A percentile compares a stretch with the other conserved stretches of the same genome.
Conservation (phyloP, 2,888 invertebrate genomes). For the Ophion obscuratus region DNA sequence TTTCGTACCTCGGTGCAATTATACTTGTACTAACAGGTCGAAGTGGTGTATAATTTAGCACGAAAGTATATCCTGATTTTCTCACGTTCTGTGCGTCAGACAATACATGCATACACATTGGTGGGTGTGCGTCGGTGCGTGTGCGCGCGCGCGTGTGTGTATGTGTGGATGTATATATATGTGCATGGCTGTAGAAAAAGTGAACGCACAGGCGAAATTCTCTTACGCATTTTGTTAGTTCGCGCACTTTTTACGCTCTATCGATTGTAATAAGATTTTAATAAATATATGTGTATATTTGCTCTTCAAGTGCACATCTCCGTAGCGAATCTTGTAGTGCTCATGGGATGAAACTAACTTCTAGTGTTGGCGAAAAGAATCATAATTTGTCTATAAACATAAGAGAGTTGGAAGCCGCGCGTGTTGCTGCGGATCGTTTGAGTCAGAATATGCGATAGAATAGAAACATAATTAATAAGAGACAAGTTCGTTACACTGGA, state of each 20-base stretch:
- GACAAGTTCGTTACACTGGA: no score
- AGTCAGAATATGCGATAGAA: no score
- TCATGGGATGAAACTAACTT: no score
- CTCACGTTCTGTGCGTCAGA: conserved; percentile 20
- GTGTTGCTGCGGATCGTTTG: no score
- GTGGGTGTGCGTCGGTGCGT: no score
- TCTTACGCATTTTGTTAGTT: conserved; percentile 47
- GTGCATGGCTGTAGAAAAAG: conserved; percentile 41
- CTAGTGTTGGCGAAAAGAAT: no score
- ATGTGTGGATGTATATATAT: background rate
- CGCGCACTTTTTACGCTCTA: conserved; percentile 48
- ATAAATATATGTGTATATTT: background rate
- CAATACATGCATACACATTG: background rate
- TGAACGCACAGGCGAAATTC: conserved; percentile 46
- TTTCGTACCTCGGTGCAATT: conserved; percentile 56
- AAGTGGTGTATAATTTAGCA: conserved; percentile 64
- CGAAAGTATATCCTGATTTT: conserved; percentile 66
- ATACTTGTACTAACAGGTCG: conserved; percentile 52
- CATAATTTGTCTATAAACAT: no score
- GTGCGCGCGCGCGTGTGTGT: background rate
- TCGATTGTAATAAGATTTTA: conserved; percentile 13
- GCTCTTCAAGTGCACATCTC: background rate
- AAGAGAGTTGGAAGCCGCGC: no score
- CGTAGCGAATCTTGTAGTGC: no score
- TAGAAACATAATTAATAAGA: no score